phyloP scores from a whole-genome alignment of 1,140 invertebrate genomes.

The Mercenaria mercenaria region DNA sequence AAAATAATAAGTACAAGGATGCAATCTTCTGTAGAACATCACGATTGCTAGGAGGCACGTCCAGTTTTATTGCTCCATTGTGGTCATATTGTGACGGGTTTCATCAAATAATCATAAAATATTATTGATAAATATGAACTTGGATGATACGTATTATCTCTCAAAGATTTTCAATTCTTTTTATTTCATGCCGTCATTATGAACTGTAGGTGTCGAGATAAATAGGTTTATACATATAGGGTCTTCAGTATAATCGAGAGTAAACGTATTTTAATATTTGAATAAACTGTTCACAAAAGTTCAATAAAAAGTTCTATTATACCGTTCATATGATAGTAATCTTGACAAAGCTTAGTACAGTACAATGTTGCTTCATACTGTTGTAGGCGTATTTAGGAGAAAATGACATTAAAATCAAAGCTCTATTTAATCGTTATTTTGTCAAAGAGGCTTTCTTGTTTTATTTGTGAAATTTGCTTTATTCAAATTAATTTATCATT shows the following conservation, averaged over 20 bases:
- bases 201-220: background rate
- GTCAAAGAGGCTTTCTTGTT: conserved; percentile 49
- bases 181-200: background rate
- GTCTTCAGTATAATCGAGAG: background rate
- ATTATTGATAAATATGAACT: conserved; percentile 33
- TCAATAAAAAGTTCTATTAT: background rate
- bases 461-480: conserved; percentile 63
- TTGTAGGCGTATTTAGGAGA: background rate
- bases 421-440: conserved; percentile 46
- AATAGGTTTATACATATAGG: background rate
- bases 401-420: conserved; percentile 43
- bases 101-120: background rate
- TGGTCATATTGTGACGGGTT: too few species aligned
- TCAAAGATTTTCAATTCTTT: background rate
- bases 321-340: background rate
- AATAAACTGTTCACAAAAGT: conserved; percentile 11
- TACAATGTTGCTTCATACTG: background rate
- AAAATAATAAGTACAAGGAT: too few species aligned
- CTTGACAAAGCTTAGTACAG: background rate
- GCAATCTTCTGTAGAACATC: too few species aligned
- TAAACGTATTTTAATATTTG: conserved; percentile 4
- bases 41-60: too few species aligned
- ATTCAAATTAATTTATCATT: conserved; percentile 59
- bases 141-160: background rate
- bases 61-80: background rate